phyloP scores from a whole-genome alignment of 1,140 invertebrate species.

The Pemphigus obesinymphae region DNA sequence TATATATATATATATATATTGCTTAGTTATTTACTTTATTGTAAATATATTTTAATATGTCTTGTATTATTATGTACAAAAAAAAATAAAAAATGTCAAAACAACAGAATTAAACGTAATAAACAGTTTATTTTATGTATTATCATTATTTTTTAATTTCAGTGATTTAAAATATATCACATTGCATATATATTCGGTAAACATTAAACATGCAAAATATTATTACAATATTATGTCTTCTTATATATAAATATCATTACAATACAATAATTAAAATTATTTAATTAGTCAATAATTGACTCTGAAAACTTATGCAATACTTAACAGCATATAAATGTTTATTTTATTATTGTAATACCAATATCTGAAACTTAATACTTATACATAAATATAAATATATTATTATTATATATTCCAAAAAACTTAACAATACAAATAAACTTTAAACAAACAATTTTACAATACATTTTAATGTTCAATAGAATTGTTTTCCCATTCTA shows the following conservation, averaged over 20 bases:
- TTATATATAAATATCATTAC: not conserved
- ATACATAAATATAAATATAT: not conserved
- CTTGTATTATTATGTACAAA: not conserved
- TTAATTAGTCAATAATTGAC: not conserved
- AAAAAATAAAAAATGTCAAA: not conserved
- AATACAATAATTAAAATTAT: constrained; percentile 14
- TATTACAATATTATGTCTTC: not conserved
- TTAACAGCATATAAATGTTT: not conserved
- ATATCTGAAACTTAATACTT: not conserved
- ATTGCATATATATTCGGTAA: not conserved
- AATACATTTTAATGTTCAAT: not conserved
- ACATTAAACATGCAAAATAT: constrained; percentile 22
- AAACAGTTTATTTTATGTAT: constrained; percentile 24
- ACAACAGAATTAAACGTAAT: not conserved
- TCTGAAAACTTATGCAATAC: not conserved
- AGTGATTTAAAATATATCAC: not conserved
- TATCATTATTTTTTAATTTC: not conserved
- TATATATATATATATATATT: not conserved
- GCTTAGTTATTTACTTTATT: not conserved
- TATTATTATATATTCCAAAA: not conserved
- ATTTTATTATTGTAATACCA: not conserved
- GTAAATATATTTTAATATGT: not conserved
- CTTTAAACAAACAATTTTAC: too few relatives aligned
- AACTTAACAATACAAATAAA: not conserved
- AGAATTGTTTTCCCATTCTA: constrained; percentile 12